Percentiles rank a stretch among this genome's conserved stretches.
These are phyloP conservation scores for Lepidurus packardi DNA, from an alignment of 1,140 invertebrate genomes.

Conservation along the genomic window DNA sequence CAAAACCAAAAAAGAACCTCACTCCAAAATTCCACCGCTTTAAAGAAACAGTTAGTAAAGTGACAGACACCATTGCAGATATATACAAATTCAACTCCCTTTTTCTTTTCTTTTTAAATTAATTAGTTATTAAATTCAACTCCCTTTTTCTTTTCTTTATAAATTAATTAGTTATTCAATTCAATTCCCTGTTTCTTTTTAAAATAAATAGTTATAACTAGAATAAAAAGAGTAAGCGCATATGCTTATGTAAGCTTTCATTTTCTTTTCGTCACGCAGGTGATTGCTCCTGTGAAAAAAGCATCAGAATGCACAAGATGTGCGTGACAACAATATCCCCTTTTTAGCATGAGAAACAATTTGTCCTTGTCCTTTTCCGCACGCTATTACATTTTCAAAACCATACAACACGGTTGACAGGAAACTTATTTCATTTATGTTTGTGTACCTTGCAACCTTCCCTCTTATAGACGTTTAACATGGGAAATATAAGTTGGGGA, in stretches of 20 bases:
- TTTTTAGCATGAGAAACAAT: background rate
- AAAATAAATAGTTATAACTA: no score
- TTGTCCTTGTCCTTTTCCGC: background rate
- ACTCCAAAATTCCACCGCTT: background rate
- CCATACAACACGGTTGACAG: background rate
- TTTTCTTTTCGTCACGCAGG: background rate
- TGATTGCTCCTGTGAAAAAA: background rate
- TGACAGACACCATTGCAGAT: background rate
- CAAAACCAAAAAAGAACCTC: background rate
- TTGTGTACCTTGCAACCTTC: no score
- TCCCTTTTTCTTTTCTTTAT: background rate
- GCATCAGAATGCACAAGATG: background rate
- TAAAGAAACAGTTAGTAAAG: conserved; percentile 2
- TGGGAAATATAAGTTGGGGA: no score
- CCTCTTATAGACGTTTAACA: no score
- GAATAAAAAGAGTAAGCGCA: background rate
- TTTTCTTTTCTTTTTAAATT: background rate
- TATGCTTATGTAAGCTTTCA: background rate
- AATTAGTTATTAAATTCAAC: no score
- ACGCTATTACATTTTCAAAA: background rate
- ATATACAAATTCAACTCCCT: background rate
- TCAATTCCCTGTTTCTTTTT: background rate
- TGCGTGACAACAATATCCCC: background rate
- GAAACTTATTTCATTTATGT: no score
- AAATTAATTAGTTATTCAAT: no score